Base-by-base conservation (phyloP, 1,140 invertebrate species). In the Vollenhovia emeryi region DNA sequence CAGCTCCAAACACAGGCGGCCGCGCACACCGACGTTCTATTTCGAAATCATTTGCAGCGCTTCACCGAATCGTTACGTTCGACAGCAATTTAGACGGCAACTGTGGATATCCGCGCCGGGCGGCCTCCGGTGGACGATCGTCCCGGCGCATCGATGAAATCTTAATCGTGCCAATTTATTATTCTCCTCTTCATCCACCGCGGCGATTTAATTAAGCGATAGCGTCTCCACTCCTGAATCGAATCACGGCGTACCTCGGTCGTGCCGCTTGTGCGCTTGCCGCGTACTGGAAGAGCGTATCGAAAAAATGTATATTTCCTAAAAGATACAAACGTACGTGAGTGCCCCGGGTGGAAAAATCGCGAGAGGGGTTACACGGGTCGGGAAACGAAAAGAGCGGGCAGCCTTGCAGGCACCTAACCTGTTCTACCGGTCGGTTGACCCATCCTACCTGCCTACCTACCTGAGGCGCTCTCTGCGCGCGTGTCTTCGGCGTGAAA, bases 361-460 rank as follows among this genome's bases (percentile, higher is more conserved):
- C 18, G 33, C n/a, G 33, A 13, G 9, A 13, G 9, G 43, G 13
- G 5, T 66, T 66, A 18, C 6, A 66, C 1, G 15, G 60, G 6
- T 18, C n/a, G 5, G n/a, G 43, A 66, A 43, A 66, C 0, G 21
- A 43, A 64, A 21, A 43, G 36, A 45, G 13, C 60, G n/a, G 50
- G 21, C 40, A 40, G 21, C n/a, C n/a, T 64, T 9, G 24, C 74
- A 73, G 59, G n/a, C 55, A 90, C 86, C 90, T 92, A 91, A 92
- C 90, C 91, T 92, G 90, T 82, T 45, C 86, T 91, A 84, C 90
- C 91, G 90, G 91, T 91, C 52, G 50, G 24, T 50, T 45, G 36
- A 75, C 40, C 45, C 40, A 45, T 64, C 43, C 45, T 71, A 40
- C 69, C 43, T 64, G 48, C 30, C 55, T 86, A 7, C 27, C 33